These are phyloP conservation scores for Drosophila histrio DNA, from an alignment of 2,888 invertebrate species.

Conservation along the genomic window DNA sequence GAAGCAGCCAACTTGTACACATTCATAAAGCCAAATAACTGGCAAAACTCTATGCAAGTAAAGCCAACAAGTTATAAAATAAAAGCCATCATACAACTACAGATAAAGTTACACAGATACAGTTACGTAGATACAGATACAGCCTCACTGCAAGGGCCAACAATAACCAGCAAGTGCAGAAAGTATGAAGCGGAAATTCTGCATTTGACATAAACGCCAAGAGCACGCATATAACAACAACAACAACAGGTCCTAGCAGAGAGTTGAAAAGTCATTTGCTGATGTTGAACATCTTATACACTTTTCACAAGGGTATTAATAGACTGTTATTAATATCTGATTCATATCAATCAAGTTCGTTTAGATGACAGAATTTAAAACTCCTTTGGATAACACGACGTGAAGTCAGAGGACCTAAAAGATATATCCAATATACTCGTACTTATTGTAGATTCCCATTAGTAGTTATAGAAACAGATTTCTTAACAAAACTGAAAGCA, in stretches of 20 bases:
- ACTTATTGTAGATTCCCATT: too few relatives aligned
- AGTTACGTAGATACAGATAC: conserved; percentile 10
- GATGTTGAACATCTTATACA: background rate
- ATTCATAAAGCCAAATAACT: conserved; percentile 31
- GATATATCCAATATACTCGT: too few relatives aligned
- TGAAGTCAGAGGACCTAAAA: too few relatives aligned
- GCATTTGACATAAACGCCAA: conserved; percentile 76
- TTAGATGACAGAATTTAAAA: too few relatives aligned
- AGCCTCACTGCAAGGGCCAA: conserved; percentile 41
- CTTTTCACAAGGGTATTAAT: conserved; percentile 1
- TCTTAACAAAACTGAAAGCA: too few relatives aligned
- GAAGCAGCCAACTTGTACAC: background rate
- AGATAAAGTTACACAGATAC: conserved; percentile 15
- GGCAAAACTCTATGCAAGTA: conserved; percentile 50
- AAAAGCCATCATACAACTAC: conserved; percentile 22
- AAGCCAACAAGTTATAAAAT: conserved; percentile 68
- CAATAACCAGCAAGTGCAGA: conserved; percentile 71
- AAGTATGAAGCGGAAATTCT: conserved; percentile 69
- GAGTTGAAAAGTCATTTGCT: background rate
- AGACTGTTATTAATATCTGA: too few relatives aligned
- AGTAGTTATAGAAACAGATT: too few relatives aligned
- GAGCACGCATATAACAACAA: conserved; percentile 48
- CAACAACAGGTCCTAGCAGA: background rate
- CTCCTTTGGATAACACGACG: too few relatives aligned
- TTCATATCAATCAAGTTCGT: background rate